Conservation (phyloP, 2,888 invertebrate species). For the Melipona beecheii region DNA sequence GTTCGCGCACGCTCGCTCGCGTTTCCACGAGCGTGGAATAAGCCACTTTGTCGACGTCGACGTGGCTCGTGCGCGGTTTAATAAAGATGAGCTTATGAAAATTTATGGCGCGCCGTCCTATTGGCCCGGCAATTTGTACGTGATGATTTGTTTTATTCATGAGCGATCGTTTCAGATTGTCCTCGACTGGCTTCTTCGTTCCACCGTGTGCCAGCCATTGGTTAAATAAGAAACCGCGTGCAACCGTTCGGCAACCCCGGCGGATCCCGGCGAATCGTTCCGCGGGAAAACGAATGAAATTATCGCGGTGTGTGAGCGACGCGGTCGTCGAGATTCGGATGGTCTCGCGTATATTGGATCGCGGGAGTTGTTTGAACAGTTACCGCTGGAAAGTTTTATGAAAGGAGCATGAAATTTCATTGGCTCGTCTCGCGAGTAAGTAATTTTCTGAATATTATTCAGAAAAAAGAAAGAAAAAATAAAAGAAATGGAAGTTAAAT, state of each 20-base stretch:
- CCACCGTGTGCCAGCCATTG: not conserved
- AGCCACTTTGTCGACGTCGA: conserved; percentile 58
- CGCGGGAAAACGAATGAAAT: not conserved
- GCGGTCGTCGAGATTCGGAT: not conserved
- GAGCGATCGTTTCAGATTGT: conserved; percentile 61
- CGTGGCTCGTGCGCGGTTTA: conserved; percentile 60
- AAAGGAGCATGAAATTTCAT: not conserved
- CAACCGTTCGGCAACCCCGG: not conserved
- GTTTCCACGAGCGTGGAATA: conserved; percentile 45
- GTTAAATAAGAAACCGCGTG: conserved; percentile 23
- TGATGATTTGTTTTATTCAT: conserved; percentile 71
- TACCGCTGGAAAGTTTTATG: not conserved
- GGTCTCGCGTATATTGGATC: not conserved
- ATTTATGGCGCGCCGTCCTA: conserved; percentile 65
- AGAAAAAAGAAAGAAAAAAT: too few relatives aligned
- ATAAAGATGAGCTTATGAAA: conserved; percentile 74
- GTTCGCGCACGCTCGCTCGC: not conserved
- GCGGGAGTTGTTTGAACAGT: not conserved
- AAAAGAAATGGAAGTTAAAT: too few relatives aligned
- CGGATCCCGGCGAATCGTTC: not conserved
- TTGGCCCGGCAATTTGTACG: conserved; percentile 67
- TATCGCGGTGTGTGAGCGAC: too few relatives aligned
- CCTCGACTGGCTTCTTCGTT: not conserved
- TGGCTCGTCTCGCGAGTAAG: not conserved
- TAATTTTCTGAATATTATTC: too few relatives aligned